Evolutionary conservation across 2,113 vertebrate species (phyloP), one percentile per base, ranked within the genome.

Genomic region (Prochilodus magdalenae): DNA sequence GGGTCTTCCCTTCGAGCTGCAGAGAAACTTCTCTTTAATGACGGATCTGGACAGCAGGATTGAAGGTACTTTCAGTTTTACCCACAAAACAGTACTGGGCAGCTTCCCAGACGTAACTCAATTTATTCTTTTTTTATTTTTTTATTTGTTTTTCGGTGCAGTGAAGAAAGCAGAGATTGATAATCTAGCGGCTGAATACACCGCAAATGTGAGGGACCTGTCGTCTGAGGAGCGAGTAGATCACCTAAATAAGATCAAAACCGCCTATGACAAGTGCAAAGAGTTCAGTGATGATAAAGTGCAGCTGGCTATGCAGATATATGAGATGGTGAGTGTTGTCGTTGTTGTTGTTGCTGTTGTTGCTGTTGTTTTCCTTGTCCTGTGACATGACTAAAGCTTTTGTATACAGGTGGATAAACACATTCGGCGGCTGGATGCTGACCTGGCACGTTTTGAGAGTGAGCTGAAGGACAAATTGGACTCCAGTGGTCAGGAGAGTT

Each of bases 1-100:
- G 91, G 98, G 99, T 85, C 90, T 99, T 73, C 98, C 98, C 0
- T 98, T 98, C 89, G 98, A 99, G 88, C 75, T 99, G 78, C 97
- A 99, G 90, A 97, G 98, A 84, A 98, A 99, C 93, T 99, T 99
- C 90, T 97, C 98, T 89, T 94, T 99, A 77, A 99, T 99, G 97
- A 92, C 96, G 63, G 98, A 99, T 80, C 90, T 99, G 69, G 98
- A 99, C 89, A 97, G 97, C 88, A 96, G 98, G 86, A 99, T 97
- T 18, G 97, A 99, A 90, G 97, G 98, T 99, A 87, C 67, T 94
- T 0, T 1, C 29, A 1, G 11, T 51, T 16, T 18, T 51, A 8
- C 14, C 1, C 40, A 10, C 40, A 44, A 44, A 44, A 10, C 40
- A 44, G 11, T 7, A 44, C 40, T 44, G 40, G 8, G 40, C 40